Evolutionary conservation across 2,797 vertebrate species (phyloP), one percentile per base, ranked within the genome.

Genomic region (Ctenosaura bakeri): DNA sequence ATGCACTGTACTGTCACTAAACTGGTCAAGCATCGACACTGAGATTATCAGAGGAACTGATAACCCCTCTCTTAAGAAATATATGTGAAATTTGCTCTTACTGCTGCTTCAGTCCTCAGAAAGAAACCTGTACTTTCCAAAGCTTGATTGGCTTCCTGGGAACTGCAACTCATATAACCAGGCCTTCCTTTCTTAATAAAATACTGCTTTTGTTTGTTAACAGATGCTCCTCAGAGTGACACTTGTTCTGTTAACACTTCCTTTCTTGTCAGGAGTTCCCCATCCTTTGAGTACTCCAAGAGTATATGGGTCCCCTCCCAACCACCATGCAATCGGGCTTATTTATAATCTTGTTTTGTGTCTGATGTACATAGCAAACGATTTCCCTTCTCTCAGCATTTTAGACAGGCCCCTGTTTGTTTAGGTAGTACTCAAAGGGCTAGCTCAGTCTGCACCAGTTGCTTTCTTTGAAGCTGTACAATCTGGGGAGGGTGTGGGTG

Each of bases 101-200:
- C 94, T 94, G 83, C 91, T 92, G 89, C 86, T 78, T 32, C 89
- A 52, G 0, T 0, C 91, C 85, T 92, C 91, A 38, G 90, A 29
- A 9, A 56, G 42, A 50, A 85, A 92, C 71, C 81, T 1, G 54
- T 1, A 22, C 90, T 91, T 78, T 80, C 90, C 1, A 84, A 0
- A 42, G 84, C 0, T 88, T 54, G 29, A 1, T 88, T 90, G 90
- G 91, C 93, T 93, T 90, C 46, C 82, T 89, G 59, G 66, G 88
- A 95, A 94, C 96, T 96, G 95, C 96, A 88, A 4, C 35, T 83
- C 86, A 81, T 94, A 90, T 91, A 95, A 94, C 91, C 97, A 96
- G 97, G 98, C 97, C 97, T 98, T 97, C 94, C 94, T 96, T 97
- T 95, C 94, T 77, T 92, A 92, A 95, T 95, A 93, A 88, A 92